A percentile compares a stretch with the other conserved stretches of the same genome.
These are phyloP conservation scores for Rhabdomys pumilio DNA, from an alignment of 2,797 vertebrate genomes.

Conservation along the genomic window DNA sequence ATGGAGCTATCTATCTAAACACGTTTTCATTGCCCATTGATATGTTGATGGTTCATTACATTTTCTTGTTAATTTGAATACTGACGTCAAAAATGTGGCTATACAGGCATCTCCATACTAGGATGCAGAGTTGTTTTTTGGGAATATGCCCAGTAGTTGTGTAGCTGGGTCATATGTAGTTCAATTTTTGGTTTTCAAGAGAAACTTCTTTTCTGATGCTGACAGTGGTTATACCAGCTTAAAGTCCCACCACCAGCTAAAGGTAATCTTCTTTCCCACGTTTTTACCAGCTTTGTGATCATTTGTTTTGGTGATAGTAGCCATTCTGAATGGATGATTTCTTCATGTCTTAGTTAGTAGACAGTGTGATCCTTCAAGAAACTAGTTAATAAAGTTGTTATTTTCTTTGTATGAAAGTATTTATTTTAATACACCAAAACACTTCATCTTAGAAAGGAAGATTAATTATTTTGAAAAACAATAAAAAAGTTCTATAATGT, in stretches of 20 bases:
- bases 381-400: constrained; percentile 20
- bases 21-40: neutral
- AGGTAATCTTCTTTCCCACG: neutral
- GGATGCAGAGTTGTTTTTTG: neutral
- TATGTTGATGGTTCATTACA: neutral
- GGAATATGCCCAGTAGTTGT: neutral
- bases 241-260: neutral
- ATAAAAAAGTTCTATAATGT: neutral
- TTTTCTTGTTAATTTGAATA: neutral
- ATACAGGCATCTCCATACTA: neutral
- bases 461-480: neutral
- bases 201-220: neutral
- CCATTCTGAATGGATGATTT: neutral
- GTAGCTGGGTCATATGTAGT: neutral
- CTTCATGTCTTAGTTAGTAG: constrained; percentile 22
- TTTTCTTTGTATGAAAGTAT: neutral
- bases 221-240: neutral
- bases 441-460: constrained; percentile 3
- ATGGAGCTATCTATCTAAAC: too few species aligned
- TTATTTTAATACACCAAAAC: neutral
- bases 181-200: neutral
- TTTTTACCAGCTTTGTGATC: neutral
- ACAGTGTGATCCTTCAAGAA: constrained; percentile 34
- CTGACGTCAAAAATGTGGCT: neutral
- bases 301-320: neutral